Evolutionary conservation across 2,797 vertebrate species (phyloP).

Genomic region (Buceros bicornis): DNA sequence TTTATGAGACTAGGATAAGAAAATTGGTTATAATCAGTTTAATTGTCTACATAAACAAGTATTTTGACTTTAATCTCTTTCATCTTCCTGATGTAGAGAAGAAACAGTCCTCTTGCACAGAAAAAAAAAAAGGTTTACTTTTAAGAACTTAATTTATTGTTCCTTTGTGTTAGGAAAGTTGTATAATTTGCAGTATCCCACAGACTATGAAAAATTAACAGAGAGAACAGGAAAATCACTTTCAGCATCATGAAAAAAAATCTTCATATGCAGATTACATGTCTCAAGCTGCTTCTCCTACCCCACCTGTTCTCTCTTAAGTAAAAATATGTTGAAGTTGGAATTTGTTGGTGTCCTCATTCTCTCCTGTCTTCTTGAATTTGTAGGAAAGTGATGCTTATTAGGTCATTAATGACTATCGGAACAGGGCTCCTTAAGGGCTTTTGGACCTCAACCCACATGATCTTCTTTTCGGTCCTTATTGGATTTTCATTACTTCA

Average conservation of each 20-base stretch:
- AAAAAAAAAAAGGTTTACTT: background rate
- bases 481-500: background rate
- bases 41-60: background rate
- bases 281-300: background rate
- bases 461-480: background rate
- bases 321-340: background rate
- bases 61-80: background rate
- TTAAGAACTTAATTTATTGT: background rate
- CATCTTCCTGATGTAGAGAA: background rate
- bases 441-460: background rate
- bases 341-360: background rate
- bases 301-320: background rate
- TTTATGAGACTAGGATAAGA: background rate
- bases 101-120: background rate
- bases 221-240: background rate
- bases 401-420: background rate
- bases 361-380: background rate
- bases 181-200: background rate
- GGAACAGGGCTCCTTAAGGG: background rate
- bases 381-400: background rate
- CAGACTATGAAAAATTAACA: background rate
- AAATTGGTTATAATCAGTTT: background rate
- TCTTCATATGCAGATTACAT: background rate
- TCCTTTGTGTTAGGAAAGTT: background rate
- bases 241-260: background rate